phyloP scores from a whole-genome alignment of 2,888 invertebrate genomes.

The Frankliniella intonsa region DNA sequence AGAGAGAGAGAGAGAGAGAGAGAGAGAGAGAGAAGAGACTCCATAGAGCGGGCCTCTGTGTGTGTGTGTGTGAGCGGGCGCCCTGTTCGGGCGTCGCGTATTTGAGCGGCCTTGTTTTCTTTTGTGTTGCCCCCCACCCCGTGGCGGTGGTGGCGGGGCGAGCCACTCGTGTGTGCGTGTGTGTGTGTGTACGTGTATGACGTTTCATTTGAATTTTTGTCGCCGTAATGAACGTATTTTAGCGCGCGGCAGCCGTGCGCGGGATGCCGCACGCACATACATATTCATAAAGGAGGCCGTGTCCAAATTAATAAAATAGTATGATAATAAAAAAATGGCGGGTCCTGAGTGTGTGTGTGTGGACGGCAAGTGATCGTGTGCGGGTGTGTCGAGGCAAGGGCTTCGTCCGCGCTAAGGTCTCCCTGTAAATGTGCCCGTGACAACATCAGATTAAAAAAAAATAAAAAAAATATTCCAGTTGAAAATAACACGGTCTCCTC shows the following conservation, averaged over 20 bases:
- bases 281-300: constrained; percentile 9
- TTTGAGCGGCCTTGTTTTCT: constrained; percentile 7
- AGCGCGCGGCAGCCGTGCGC: not conserved
- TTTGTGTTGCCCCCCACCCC: not conserved
- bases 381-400: not conserved
- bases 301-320: constrained; percentile 22
- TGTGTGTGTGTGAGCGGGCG: not conserved
- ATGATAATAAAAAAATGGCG: constrained; percentile 2
- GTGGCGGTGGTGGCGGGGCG: not conserved
- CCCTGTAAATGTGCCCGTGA: too few species aligned
- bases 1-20: not conserved
- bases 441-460: too few species aligned
- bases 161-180: not conserved
- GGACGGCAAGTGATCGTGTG: too few species aligned
- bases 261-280: not conserved
- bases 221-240: constrained; percentile 18
- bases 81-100: not conserved
- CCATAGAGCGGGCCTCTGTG: not conserved
- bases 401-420: not conserved
- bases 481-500: too few species aligned
- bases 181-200: not conserved
- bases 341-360: not conserved
- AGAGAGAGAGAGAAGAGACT: not conserved
- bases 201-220: constrained; percentile 22
- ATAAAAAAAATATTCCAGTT: too few species aligned